Evolutionary conservation across 2,888 invertebrate genomes (phyloP), one percentile per base, ranked within the genome.

Genomic region (Apamea monoglypha): DNA sequence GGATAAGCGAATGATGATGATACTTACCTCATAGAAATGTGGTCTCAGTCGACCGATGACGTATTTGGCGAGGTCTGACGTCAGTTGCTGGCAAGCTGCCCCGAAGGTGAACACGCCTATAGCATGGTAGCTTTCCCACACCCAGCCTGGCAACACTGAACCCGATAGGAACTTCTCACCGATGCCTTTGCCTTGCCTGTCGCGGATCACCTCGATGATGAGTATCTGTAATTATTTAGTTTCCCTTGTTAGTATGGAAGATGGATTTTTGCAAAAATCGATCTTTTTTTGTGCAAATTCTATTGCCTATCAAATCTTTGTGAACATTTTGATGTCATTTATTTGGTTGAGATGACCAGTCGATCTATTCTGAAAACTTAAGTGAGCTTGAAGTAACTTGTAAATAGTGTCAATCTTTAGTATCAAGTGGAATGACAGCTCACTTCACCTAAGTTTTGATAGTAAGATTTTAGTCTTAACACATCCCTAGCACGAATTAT

Each of bases 1-100:
- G 2, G 71, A 0, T 14, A 25, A 70, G 25, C 21, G 0, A 1
- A 14, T 21, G n/a, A 4, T 4, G 12, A 21, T 44, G 21, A 25
- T 32, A 92, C 96, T 94, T 90, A 96, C 96, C 80, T 97, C 97
- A 92, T 98, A 97, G 94, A 99, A 99, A 94, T 99, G 98, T 0
- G 99, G 99, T 76, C 99, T 96, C 78, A 99, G 96, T 82, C 99
- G 97, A 7, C 99, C 99, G 76, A 99, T 97, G 32, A 98, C 97
- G 92, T 98, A 98, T 94, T 99, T 99, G 67, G 98, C 98, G 56
- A 98, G 96, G 92, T 99, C 98, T 2, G 98, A 98, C 16, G 98
- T 97, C 53, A 98, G 95, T 91, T 98, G 98, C 74, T 98, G 98
- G 81, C 98, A 97, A 6, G 97, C 98, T 1, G 98, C 98, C 0